Percentiles rank a stretch among this genome's conserved stretches.
Conservation (phyloP, 1,140 invertebrate genomes). For the Eriosoma lanigerum region DNA sequence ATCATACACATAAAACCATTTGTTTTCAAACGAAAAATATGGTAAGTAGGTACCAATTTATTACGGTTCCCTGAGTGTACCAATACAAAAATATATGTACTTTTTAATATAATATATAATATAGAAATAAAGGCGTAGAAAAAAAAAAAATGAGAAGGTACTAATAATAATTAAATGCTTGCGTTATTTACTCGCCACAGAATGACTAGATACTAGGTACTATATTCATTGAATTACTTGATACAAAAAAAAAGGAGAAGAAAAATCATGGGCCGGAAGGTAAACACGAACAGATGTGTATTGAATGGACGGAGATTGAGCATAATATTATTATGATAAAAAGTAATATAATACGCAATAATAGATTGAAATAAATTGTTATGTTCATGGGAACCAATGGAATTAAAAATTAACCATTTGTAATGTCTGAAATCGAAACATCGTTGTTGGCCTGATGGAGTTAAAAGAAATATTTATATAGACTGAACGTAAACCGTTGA, state of each 20-base stretch:
- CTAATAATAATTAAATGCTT: not conserved
- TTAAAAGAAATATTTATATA: not conserved
- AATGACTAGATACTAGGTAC: constrained; percentile 39
- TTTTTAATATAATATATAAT: no score
- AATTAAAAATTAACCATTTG: not conserved
- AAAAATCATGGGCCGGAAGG: not conserved
- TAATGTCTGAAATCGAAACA: not conserved
- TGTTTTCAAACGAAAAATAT: not conserved
- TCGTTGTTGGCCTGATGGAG: not conserved
- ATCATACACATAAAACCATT: not conserved
- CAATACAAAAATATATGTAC: constrained; percentile 32
- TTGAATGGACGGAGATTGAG: constrained; percentile 38
- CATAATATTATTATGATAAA: no score
- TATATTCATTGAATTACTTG: not conserved
- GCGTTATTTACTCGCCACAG: not conserved
- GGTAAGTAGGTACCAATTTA: constrained; percentile 3
- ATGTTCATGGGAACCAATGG: not conserved
- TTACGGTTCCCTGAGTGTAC: not conserved
- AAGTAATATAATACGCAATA: not conserved
- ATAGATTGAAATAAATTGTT: not conserved
- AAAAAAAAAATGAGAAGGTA: not conserved
- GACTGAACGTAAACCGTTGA: not conserved
- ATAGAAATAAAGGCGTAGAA: not conserved
- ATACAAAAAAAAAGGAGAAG: not conserved
- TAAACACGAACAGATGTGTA: not conserved